phyloP scores from a whole-genome alignment of 2,113 vertebrate genomes.

The Bombycilla garrulus region DNA sequence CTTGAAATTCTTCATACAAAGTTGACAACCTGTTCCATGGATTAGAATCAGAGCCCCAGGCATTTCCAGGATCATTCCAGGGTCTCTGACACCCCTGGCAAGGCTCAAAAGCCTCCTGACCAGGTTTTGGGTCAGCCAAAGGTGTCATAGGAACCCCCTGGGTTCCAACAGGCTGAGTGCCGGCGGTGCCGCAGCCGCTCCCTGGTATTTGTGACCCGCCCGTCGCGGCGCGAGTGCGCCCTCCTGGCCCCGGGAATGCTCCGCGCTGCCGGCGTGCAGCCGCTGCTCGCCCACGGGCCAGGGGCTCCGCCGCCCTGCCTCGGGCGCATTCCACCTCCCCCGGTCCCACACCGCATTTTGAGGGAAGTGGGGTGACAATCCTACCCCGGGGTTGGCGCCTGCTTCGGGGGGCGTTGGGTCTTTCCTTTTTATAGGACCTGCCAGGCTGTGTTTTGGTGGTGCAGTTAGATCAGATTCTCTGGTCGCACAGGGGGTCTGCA shows the following conservation, averaged over 20 bases:
- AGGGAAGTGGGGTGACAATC: neutral
- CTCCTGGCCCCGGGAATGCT: neutral
- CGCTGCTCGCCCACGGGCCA: accelerated
- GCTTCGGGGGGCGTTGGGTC: too few relatives aligned
- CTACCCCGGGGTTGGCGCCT: neutral
- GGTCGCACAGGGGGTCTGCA: neutral
- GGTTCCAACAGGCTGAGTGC: neutral
- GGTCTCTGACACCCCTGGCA: too few relatives aligned
- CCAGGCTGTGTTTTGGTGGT: neutral
- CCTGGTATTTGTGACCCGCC: neutral
- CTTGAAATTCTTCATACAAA: too few relatives aligned
- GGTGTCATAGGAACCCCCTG: too few relatives aligned
- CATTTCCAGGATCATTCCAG: too few relatives aligned
- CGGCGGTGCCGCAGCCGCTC: neutral
- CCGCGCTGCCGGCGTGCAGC: accelerated
- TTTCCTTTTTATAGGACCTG: neutral
- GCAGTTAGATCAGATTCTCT: neutral
- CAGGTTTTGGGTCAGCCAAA: too few relatives aligned
- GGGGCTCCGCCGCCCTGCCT: accelerated
- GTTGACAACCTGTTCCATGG: too few relatives aligned
- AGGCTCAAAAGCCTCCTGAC: too few relatives aligned
- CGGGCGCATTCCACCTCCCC: accelerated
- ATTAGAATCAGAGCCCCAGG: too few relatives aligned
- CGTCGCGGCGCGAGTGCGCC: neutral
- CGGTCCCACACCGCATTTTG: accelerated